A percentile compares a stretch with the other conserved stretches of the same genome.
phyloP scores from a whole-genome alignment of 2,888 invertebrate species.

The Epistrophe eligans region DNA sequence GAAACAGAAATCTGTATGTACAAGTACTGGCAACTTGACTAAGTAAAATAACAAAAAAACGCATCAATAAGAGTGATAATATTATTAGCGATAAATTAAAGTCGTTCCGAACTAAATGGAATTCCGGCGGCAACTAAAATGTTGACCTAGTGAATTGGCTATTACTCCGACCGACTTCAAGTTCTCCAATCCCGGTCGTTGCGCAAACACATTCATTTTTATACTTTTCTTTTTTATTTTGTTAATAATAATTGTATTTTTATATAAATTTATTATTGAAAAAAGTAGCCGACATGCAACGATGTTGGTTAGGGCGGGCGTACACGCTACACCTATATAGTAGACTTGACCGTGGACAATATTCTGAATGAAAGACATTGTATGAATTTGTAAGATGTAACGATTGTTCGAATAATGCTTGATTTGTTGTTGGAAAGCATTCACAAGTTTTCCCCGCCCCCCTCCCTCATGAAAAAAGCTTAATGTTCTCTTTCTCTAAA shows the following conservation, averaged over 20 bases:
- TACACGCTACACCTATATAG: slow-evolving; percentile 22
- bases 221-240: slow-evolving; percentile 13
- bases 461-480: slow-evolving; percentile 58
- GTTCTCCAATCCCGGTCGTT: slow-evolving; percentile 61
- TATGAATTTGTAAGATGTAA: slow-evolving; percentile 44
- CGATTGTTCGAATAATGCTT: slow-evolving; percentile 49
- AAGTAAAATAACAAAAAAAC: background rate
- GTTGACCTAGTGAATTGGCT: slow-evolving; percentile 73
- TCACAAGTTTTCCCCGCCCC: slow-evolving; percentile 53
- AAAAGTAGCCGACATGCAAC: slow-evolving; percentile 58
- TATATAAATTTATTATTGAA: slow-evolving; percentile 37
- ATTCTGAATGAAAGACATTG: slow-evolving; percentile 72
- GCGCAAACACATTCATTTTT: slow-evolving; percentile 69
- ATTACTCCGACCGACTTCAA: slow-evolving; percentile 56
- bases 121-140: slow-evolving; percentile 70
- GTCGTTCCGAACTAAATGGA: slow-evolving; percentile 62
- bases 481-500: slow-evolving; percentile 24
- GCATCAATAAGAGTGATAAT: slow-evolving; percentile 11
- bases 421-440: slow-evolving; percentile 69
- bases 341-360: slow-evolving; percentile 74
- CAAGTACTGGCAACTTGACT: slow-evolving; percentile 10
- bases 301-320: slow-evolving; percentile 20
- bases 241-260: slow-evolving; percentile 28
- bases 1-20: slow-evolving; percentile 1
- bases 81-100: slow-evolving; percentile 4